phyloP scores from a whole-genome alignment of 2,888 invertebrate genomes.

The Conchocele bisecta region DNA sequence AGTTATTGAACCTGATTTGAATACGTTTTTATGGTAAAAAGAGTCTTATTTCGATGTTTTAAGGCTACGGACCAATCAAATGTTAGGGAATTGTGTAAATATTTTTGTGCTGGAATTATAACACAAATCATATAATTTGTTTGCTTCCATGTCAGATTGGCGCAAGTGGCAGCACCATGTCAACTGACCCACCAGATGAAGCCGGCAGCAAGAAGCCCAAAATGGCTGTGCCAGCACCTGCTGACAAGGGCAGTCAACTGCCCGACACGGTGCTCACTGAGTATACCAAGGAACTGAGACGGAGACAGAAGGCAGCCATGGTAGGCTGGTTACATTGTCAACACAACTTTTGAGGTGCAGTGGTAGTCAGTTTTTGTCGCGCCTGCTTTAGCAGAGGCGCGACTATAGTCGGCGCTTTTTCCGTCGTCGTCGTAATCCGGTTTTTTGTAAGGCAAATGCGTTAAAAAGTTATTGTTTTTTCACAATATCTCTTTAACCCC shows the following conservation, averaged over 20 bases:
- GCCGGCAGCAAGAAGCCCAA: background rate
- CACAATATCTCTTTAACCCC: background rate
- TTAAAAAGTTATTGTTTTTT: too few relatives aligned
- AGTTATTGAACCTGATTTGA: too few relatives aligned
- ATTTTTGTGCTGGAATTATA: too few relatives aligned
- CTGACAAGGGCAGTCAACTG: slow-evolving; percentile 13
- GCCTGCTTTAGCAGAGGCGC: background rate
- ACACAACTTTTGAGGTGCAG: background rate
- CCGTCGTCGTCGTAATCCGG: too few relatives aligned
- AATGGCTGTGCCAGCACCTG: background rate
- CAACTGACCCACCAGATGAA: background rate
- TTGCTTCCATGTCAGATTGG: too few relatives aligned
- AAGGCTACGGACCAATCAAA: too few relatives aligned
- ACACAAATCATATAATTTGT: too few relatives aligned
- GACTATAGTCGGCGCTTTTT: too few relatives aligned
- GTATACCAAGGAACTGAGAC: slow-evolving; percentile 55
- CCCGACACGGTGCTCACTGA: slow-evolving; percentile 57
- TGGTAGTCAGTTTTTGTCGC: background rate
- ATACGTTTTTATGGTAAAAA: background rate
- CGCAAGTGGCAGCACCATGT: too few relatives aligned
- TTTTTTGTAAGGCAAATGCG: too few relatives aligned
- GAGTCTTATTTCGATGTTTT: too few relatives aligned
- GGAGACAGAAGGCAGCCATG: slow-evolving; percentile 65
- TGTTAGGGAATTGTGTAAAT: too few relatives aligned
- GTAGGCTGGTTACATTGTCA: slow-evolving; percentile 33